phyloP scores from a whole-genome alignment of 92 coral and sea anemone genomes.

The Isaurus tuberculatus region DNA sequence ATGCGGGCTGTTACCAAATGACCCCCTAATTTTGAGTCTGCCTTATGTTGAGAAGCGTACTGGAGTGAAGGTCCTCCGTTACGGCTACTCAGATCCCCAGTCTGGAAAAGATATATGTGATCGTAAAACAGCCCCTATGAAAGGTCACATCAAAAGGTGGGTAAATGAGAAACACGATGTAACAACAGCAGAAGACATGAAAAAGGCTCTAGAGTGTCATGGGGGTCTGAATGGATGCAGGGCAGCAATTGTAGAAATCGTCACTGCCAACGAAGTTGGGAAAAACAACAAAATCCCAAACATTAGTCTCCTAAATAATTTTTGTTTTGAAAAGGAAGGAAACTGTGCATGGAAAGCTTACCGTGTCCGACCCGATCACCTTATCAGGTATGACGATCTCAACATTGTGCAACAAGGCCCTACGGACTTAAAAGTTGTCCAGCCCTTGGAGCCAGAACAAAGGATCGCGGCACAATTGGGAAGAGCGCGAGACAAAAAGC shows the following conservation, averaged over 20 bases:
- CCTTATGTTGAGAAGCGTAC: conserved; percentile 15
- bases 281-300: conserved; percentile 51
- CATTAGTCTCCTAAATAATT: conserved; percentile 50
- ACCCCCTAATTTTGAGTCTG: conserved; percentile 57
- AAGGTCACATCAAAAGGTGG: conserved; percentile 41
- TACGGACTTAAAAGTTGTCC: conserved; percentile 38
- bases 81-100: conserved; percentile 39
- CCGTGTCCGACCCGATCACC: conserved; percentile 31
- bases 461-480: conserved; percentile 42
- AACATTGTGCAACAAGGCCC: neutral
- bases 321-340: conserved; percentile 46
- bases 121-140: conserved; percentile 45
- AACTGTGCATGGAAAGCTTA: conserved; percentile 48
- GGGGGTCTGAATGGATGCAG: conserved; percentile 47
- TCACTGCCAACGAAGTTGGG: conserved; percentile 30
- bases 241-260: conserved; percentile 45
- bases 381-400: conserved; percentile 23
- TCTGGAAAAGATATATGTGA: conserved; percentile 42
- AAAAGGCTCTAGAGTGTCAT: conserved; percentile 23
- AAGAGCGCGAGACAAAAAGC: conserved; percentile 32
- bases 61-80: neutral
- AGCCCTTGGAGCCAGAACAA: conserved; percentile 41
- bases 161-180: conserved; percentile 54
- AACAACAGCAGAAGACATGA: conserved; percentile 47
- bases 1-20: conserved; percentile 67